These are phyloP conservation scores for Pollenia griseotomentosa DNA, from an alignment of 2,888 invertebrate genomes.

Conservation along the genomic window DNA sequence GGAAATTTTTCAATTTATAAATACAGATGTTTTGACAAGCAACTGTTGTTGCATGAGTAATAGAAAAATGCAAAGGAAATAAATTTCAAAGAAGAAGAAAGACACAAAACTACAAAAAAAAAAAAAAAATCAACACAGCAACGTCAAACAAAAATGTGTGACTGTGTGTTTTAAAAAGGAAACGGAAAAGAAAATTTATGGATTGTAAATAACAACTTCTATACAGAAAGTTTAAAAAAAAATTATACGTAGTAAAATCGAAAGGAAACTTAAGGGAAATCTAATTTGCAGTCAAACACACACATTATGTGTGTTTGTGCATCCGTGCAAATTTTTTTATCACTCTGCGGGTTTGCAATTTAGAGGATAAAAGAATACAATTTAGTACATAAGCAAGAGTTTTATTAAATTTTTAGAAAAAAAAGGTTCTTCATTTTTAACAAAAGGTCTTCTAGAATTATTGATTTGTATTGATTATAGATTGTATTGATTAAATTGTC, in stretches of 20 bases:
- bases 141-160: constrained; percentile 7
- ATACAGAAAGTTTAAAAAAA: not conserved
- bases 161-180: constrained; percentile 6
- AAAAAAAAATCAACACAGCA: not conserved
- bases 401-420: too few species aligned
- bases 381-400: too few species aligned
- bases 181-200: constrained; percentile 63
- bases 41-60: constrained; percentile 43
- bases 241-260: not conserved
- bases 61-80: constrained; percentile 19
- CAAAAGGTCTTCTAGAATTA: too few species aligned
- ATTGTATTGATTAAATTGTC: too few species aligned
- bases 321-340: too few species aligned
- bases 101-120: not conserved
- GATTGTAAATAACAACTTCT: constrained; percentile 51
- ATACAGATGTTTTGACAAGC: constrained; percentile 60
- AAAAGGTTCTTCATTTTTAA: too few species aligned
- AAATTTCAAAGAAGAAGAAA: not conserved
- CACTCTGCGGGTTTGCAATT: too few species aligned
- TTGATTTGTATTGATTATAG: too few species aligned
- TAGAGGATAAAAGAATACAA: too few species aligned
- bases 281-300: too few species aligned
- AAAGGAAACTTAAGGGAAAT: not conserved
- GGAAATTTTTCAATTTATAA: constrained; percentile 61
- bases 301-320: too few species aligned